phyloP scores from a whole-genome alignment of 2,113 vertebrate genomes.

The Gorilla gorilla region DNA sequence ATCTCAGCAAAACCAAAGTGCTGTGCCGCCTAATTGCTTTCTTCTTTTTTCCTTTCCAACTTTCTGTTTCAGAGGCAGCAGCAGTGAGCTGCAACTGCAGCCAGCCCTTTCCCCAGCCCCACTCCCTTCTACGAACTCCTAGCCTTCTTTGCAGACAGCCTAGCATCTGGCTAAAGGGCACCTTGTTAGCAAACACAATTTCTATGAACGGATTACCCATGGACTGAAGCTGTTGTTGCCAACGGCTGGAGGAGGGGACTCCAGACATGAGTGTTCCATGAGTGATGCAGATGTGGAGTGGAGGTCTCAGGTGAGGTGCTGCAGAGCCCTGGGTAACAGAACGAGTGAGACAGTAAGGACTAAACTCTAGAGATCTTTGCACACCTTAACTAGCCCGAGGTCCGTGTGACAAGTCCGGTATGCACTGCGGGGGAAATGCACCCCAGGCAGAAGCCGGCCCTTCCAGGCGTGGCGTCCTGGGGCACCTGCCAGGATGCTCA shows the following conservation, averaged over 20 bases:
- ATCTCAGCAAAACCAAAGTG: slow-evolving; percentile 84
- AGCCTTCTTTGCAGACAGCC: slow-evolving; percentile 73
- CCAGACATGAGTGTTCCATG: slow-evolving; percentile 78
- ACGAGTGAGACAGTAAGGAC: slow-evolving; percentile 83
- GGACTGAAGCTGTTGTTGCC: slow-evolving; percentile 79
- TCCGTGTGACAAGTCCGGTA: slow-evolving; percentile 83
- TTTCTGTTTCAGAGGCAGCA: slow-evolving; percentile 75
- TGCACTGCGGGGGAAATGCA: slow-evolving; percentile 69
- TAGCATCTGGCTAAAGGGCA: slow-evolving; percentile 82
- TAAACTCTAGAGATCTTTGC: slow-evolving; percentile 80
- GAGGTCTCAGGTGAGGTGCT: slow-evolving; percentile 79
- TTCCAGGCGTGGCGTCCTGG: slow-evolving; percentile 77
- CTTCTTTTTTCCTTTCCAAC: slow-evolving; percentile 44
- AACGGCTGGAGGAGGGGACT: slow-evolving; percentile 74
- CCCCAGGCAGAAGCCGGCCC: slow-evolving; percentile 79
- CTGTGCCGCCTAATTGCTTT: slow-evolving; percentile 77
- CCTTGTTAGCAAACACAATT: slow-evolving; percentile 76
- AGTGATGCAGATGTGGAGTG: slow-evolving; percentile 80
- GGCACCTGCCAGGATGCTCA: slow-evolving; percentile 73
- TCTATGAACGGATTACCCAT: slow-evolving; percentile 80
- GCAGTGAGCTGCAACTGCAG: slow-evolving; percentile 66
- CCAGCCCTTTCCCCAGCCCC: slow-evolving; percentile 66
- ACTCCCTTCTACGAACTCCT: slow-evolving; percentile 12
- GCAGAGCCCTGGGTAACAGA: slow-evolving; percentile 76
- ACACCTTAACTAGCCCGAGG: slow-evolving; percentile 83